Evolutionary conservation across 2,888 invertebrate genomes (phyloP).

Genomic region (Eucera pruinosa): DNA sequence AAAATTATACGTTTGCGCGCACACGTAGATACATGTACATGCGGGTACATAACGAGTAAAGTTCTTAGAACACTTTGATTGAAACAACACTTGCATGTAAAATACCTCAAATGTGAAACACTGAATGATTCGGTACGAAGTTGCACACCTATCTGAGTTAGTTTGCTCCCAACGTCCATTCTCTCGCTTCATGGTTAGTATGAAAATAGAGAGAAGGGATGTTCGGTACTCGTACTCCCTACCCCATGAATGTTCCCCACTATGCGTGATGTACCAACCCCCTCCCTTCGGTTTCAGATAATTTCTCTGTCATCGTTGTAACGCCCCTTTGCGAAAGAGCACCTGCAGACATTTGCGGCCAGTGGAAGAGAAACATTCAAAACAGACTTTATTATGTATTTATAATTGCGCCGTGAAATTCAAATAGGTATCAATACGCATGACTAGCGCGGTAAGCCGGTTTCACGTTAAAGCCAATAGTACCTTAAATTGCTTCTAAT

Average conservation of each 20-base stretch:
- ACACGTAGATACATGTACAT: too few species aligned
- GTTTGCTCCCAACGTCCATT: constrained; percentile 73
- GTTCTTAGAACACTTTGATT: constrained; percentile 2
- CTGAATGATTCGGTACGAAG: constrained; percentile 56
- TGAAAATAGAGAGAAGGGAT: constrained; percentile 67
- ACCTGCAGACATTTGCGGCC: constrained; percentile 49
- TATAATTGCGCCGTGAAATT: constrained; percentile 25
- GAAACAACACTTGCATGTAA: not conserved
- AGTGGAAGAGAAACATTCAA: constrained; percentile 1
- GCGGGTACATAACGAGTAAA: not conserved
- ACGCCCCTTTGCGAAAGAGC: constrained; percentile 68
- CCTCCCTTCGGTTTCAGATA: constrained; percentile 49
- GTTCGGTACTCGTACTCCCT: constrained; percentile 54
- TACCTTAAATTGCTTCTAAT: too few species aligned
- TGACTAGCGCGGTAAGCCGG: too few species aligned
- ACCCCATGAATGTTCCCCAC: constrained; percentile 58
- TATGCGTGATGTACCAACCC: constrained; percentile 57
- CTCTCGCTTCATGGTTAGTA: constrained; percentile 75
- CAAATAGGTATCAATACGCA: not conserved
- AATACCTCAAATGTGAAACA: constrained; percentile 25
- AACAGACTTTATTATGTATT: constrained; percentile 17
- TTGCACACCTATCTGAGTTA: constrained; percentile 75
- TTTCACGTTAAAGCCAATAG: not conserved
- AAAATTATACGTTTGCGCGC: not conserved
- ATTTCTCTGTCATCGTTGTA: constrained; percentile 54